Evolutionary conservation across 2,888 invertebrate genomes (phyloP).

Genomic region (Leptopilina myrica): DNA sequence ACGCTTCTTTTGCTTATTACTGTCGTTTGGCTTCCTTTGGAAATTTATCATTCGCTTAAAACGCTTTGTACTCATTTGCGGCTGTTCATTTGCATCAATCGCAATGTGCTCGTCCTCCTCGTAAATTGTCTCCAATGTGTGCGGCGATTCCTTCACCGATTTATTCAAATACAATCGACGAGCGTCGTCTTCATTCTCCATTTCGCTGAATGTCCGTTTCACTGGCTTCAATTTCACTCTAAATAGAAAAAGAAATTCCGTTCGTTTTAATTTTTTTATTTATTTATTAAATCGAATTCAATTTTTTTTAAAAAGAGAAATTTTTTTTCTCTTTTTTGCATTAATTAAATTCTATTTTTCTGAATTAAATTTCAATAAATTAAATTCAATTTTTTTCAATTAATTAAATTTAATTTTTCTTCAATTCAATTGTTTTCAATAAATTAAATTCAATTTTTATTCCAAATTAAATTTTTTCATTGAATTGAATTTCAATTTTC

Average conservation of each 20-base stretch:
- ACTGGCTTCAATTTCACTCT: constrained; percentile 67
- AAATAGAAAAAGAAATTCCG: constrained; percentile 60
- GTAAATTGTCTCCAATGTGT: constrained; percentile 81
- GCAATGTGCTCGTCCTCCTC: constrained; percentile 78
- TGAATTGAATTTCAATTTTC: too few relatives aligned
- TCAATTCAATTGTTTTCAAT: too few relatives aligned
- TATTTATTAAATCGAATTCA: too few relatives aligned
- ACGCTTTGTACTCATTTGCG: constrained; percentile 78
- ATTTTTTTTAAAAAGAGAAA: too few relatives aligned
- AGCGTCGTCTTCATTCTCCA: constrained; percentile 70
- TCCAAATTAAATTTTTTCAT: too few relatives aligned
- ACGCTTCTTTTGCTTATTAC: constrained; percentile 79
- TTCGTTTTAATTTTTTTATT: too few relatives aligned
- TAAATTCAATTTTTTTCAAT: too few relatives aligned
- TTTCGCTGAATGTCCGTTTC: constrained; percentile 65
- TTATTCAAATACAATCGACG: constrained; percentile 80
- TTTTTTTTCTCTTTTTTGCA: too few relatives aligned
- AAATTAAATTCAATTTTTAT: too few relatives aligned
- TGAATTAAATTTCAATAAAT: too few relatives aligned
- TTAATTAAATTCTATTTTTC: too few relatives aligned
- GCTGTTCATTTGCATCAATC: constrained; percentile 72
- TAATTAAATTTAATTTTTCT: too few relatives aligned
- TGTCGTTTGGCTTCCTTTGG: constrained; percentile 76
- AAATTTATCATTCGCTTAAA: constrained; percentile 81
- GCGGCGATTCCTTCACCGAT: constrained; percentile 78